Evolutionary conservation across 2,888 invertebrate species (phyloP).

Genomic region (Agrypnus murinus): DNA sequence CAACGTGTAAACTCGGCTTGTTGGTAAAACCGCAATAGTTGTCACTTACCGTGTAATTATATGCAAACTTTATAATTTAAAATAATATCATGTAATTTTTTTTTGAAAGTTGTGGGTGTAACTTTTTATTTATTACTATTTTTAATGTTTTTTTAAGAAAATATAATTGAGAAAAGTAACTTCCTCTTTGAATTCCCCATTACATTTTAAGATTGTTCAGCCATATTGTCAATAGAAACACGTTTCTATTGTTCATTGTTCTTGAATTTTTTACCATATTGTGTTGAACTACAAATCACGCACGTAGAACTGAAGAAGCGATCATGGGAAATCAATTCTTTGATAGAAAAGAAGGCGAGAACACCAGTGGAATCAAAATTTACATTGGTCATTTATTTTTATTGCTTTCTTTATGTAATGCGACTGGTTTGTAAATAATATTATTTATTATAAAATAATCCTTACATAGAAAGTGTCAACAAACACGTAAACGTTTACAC

Average conservation of each 20-base stretch:
- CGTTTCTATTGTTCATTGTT: slow-evolving; percentile 45
- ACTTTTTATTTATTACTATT: background rate
- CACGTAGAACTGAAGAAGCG: background rate
- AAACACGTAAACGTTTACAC: slow-evolving; percentile 19
- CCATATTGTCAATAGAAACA: slow-evolving; percentile 28
- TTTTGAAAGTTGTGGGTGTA: slow-evolving; percentile 8
- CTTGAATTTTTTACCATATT: slow-evolving; percentile 24
- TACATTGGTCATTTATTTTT: no score
- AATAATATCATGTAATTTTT: background rate
- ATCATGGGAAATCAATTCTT: background rate
- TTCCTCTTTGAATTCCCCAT: background rate
- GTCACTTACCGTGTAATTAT: background rate
- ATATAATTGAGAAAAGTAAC: background rate
- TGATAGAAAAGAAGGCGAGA: background rate
- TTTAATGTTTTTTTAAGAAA: background rate
- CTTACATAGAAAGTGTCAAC: slow-evolving; percentile 32
- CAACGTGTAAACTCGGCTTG: slow-evolving; percentile 32
- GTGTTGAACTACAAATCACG: slow-evolving; percentile 24
- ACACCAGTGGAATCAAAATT: background rate
- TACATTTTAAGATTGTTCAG: slow-evolving; percentile 16
- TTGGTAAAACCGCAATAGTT: slow-evolving; percentile 22
- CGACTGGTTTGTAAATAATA: no score
- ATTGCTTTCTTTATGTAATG: no score
- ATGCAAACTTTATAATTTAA: slow-evolving; percentile 1
- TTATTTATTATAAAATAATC: no score